Evolutionary conservation across 2,888 invertebrate genomes (phyloP).

Genomic region (Ochlodes sylvanus): DNA sequence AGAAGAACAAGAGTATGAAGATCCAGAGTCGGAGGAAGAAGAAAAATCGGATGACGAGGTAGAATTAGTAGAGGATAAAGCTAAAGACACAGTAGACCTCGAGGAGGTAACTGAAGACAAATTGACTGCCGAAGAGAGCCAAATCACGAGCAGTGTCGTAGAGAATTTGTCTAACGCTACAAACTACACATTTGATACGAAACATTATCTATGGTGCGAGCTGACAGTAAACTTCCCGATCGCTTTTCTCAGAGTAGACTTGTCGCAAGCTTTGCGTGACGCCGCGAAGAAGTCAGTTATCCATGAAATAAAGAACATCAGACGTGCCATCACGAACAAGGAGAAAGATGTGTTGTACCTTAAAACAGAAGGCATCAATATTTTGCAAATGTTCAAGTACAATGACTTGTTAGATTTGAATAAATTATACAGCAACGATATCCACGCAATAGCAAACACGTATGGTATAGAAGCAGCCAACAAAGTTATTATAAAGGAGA

Average conservation of each 20-base stretch:
- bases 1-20: slow-evolving; percentile 88
- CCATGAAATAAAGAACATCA: slow-evolving; percentile 92
- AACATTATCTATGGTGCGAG: slow-evolving; percentile 93
- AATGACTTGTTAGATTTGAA: slow-evolving; percentile 91
- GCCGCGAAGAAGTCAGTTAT: slow-evolving; percentile 90
- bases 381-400: slow-evolving; percentile 95
- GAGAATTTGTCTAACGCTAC: slow-evolving; percentile 73
- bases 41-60: slow-evolving; percentile 80
- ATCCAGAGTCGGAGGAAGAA: slow-evolving; percentile 86
- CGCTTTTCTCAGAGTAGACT: slow-evolving; percentile 85
- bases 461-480: slow-evolving; percentile 99
- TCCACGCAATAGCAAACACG: slow-evolving; percentile 94
- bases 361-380: slow-evolving; percentile 98
- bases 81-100: slow-evolving; percentile 62
- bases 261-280: slow-evolving; percentile 89
- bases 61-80: slow-evolving; percentile 59
- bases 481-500: slow-evolving; percentile 96
- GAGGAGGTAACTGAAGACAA: slow-evolving; percentile 56
- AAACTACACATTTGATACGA: slow-evolving; percentile 91
- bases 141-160: slow-evolving; percentile 70
- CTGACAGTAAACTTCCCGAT: slow-evolving; percentile 89
- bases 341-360: slow-evolving; percentile 88
- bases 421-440: slow-evolving; percentile 95
- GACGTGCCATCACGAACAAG: slow-evolving; percentile 92
- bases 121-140: slow-evolving; percentile 56